phyloP scores from a whole-genome alignment of 2,113 vertebrate genomes.

The Probosciger aterrimus region DNA sequence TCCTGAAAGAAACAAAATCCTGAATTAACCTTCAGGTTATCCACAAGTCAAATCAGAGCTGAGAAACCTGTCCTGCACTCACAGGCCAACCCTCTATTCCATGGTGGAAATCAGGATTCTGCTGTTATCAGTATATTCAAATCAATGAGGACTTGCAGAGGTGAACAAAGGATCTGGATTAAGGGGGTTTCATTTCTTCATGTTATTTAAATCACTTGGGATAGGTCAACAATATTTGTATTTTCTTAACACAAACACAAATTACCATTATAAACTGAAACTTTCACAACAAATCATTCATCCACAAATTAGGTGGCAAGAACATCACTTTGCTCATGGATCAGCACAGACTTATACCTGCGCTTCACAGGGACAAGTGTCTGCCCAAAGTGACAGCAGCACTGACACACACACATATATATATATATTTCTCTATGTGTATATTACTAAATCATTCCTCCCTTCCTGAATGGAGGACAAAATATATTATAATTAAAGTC shows the following conservation, averaged over 20 bases:
- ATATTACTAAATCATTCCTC: neutral
- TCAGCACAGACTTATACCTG: neutral
- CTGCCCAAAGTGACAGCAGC: neutral
- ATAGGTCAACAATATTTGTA: neutral
- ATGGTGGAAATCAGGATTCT: neutral
- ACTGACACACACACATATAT: too few relatives aligned
- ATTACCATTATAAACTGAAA: neutral
- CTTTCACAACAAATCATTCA: neutral
- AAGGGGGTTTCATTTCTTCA: neutral
- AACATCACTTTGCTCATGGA: neutral
- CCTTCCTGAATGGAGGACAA: neutral
- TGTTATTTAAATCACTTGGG: neutral
- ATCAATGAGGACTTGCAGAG: neutral
- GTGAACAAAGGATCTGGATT: neutral
- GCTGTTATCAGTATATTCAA: neutral
- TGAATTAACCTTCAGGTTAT: neutral
- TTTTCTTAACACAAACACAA: neutral
- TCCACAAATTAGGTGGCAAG: neutral
- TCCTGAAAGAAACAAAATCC: neutral
- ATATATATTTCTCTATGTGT: fast-evolving
- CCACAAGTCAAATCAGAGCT: neutral
- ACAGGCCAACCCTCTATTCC: neutral
- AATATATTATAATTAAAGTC: neutral
- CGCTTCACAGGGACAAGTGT: neutral
- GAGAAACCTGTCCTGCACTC: neutral